Evolutionary conservation across 2,113 vertebrate species (phyloP).

Genomic region (Gambusia affinis): DNA sequence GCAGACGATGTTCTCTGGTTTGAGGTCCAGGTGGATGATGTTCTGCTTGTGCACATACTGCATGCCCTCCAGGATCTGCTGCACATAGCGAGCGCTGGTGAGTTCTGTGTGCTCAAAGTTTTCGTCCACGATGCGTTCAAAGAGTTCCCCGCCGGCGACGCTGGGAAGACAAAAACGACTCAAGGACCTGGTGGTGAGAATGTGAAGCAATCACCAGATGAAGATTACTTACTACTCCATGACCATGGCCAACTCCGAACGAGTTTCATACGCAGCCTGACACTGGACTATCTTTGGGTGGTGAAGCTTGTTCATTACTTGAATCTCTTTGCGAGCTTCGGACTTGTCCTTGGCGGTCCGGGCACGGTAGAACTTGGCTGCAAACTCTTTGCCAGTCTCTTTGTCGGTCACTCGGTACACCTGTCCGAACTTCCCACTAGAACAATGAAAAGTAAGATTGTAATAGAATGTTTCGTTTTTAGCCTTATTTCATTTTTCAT

Average conservation of each 20-base stretch:
- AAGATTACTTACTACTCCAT: constrained; percentile 87
- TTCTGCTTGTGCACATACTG: constrained; percentile 84
- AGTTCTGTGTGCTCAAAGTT: constrained; percentile 88
- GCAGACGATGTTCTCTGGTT: constrained; percentile 89
- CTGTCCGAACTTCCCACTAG: constrained; percentile 85
- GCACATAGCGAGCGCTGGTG: constrained; percentile 83
- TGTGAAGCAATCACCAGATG: background rate
- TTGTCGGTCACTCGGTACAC: constrained; percentile 85
- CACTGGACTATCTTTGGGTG: constrained; percentile 86
- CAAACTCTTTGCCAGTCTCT: constrained; percentile 75
- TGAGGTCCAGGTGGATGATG: constrained; percentile 87
- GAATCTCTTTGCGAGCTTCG: constrained; percentile 79
- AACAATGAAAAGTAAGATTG: constrained; percentile 7
- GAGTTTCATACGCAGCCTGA: constrained; percentile 82
- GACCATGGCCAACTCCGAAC: constrained; percentile 82
- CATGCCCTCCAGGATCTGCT: constrained; percentile 88
- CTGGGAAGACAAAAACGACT: constrained; percentile 58
- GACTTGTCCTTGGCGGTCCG: constrained; percentile 74
- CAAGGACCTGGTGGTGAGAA: background rate
- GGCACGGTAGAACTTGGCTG: constrained; percentile 85
- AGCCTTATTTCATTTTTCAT: too few relatives aligned
- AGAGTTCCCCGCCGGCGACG: constrained; percentile 87
- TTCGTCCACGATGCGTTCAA: constrained; percentile 85
- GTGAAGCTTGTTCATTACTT: constrained; percentile 86
- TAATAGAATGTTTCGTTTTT: too few relatives aligned